Conservation (phyloP, 1,140 invertebrate genomes). For the Diploscapter pachys region DNA sequence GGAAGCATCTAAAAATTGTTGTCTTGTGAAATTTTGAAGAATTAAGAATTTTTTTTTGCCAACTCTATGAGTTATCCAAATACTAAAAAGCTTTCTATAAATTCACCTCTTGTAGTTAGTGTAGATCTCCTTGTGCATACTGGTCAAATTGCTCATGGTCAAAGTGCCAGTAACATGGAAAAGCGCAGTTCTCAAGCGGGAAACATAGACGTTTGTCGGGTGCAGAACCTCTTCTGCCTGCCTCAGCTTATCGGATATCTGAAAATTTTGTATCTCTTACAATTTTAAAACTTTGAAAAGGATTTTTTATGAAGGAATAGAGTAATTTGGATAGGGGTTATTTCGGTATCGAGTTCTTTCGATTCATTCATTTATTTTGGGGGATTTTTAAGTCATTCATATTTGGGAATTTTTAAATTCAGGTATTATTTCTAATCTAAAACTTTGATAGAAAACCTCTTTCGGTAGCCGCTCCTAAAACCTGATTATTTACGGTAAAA, state of each 20-base stretch:
- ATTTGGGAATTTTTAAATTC: too few species aligned
- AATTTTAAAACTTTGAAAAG: background rate
- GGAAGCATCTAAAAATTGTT: conserved; percentile 32
- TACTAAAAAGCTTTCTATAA: too few species aligned
- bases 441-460: background rate
- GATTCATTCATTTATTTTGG: too few species aligned
- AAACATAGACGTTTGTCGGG: conserved; percentile 39
- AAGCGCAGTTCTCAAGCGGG: conserved; percentile 35
- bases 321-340: too few species aligned
- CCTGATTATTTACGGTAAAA: background rate
- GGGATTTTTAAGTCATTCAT: too few species aligned
- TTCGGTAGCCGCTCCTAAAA: conserved; percentile 14
- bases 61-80: too few species aligned
- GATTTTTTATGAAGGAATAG: too few species aligned
- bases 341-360: too few species aligned
- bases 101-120: conserved; percentile 33
- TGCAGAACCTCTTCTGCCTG: conserved; percentile 37
- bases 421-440: too few species aligned
- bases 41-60: background rate
- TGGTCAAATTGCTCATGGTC: conserved; percentile 26
- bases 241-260: conserved; percentile 27
- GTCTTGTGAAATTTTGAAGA: too few species aligned
- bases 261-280: background rate
- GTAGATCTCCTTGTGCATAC: conserved; percentile 42
- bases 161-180: conserved; percentile 39